These are phyloP conservation scores for Ephydatia muelleri DNA, from an alignment of 37 sponge, comb jelly and placozoan genomes.

Conservation along the genomic window DNA sequence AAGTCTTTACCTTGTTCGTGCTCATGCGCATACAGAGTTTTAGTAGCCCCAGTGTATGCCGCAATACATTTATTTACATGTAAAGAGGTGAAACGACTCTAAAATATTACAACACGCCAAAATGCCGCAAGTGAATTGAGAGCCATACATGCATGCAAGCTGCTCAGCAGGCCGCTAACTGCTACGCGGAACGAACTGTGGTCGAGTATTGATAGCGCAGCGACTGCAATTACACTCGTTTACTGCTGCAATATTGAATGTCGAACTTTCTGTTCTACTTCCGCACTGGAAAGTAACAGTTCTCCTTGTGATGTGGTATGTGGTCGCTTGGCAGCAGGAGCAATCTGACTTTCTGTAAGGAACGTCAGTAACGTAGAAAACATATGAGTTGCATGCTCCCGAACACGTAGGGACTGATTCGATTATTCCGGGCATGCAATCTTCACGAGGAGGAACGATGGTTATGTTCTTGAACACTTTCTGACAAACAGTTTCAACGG, in stretches of 20 bases:
- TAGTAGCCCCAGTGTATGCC: too few relatives aligned
- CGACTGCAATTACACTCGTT: neutral
- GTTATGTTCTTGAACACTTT: neutral
- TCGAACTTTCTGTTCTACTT: neutral
- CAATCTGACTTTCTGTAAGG: neutral
- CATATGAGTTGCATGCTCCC: neutral
- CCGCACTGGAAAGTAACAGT: neutral
- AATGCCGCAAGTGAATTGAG: too few relatives aligned
- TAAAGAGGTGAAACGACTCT: too few relatives aligned
- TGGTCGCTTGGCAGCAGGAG: neutral
- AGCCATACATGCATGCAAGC: too few relatives aligned
- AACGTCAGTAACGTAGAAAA: neutral
- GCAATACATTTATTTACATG: too few relatives aligned
- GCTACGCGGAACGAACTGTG: neutral
- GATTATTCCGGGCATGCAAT: neutral
- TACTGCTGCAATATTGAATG: neutral
- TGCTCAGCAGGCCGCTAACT: too few relatives aligned
- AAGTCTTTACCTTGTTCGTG: too few relatives aligned
- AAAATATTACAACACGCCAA: too few relatives aligned
- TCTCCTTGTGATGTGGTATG: neutral
- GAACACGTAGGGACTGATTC: neutral
- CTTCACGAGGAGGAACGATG: neutral
- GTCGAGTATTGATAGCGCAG: too few relatives aligned
- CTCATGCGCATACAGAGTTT: too few relatives aligned
- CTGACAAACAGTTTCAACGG: neutral